Evolutionary conservation across 1,140 invertebrate species (phyloP).

Genomic region (Branchinecta lynchi): DNA sequence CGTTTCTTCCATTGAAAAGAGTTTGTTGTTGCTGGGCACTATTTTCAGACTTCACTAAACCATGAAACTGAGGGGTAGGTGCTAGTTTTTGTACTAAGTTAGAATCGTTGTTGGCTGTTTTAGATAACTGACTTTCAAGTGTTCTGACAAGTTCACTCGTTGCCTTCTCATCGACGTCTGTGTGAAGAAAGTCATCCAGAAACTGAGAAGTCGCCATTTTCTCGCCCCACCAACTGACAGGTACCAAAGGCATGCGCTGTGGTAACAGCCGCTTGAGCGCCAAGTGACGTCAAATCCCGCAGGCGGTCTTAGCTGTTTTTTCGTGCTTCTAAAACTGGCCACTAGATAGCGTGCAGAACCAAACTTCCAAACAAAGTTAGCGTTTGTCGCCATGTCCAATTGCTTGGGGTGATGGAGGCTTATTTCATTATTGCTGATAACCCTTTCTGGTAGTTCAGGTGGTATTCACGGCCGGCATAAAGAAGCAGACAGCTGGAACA

Average conservation of each 20-base stretch:
- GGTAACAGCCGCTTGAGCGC: neutral
- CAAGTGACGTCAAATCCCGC: too few relatives aligned
- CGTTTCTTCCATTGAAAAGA: neutral
- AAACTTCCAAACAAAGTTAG: too few relatives aligned
- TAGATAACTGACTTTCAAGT: constrained; percentile 2
- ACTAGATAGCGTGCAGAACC: too few relatives aligned
- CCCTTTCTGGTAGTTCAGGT: too few relatives aligned
- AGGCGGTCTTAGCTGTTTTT: too few relatives aligned
- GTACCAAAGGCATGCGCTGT: neutral
- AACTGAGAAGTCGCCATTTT: constrained; percentile 10
- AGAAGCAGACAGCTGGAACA: too few relatives aligned
- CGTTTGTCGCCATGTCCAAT: too few relatives aligned
- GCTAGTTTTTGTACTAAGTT: neutral
- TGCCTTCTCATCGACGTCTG: constrained; percentile 10
- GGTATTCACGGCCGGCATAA: too few relatives aligned
- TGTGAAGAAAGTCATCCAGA: constrained; percentile 1
- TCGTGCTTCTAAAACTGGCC: too few relatives aligned
- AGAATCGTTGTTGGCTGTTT: neutral
- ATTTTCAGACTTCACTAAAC: neutral
- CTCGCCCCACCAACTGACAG: neutral
- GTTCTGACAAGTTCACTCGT: constrained; percentile 2
- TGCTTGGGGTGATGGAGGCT: too few relatives aligned
- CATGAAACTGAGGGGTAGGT: neutral
- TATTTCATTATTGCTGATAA: too few relatives aligned
- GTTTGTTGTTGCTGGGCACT: neutral